Evolutionary conservation across 2,797 vertebrate genomes (phyloP), one percentile per base, ranked within the genome.

Genomic region (Rallus crepitans): DNA sequence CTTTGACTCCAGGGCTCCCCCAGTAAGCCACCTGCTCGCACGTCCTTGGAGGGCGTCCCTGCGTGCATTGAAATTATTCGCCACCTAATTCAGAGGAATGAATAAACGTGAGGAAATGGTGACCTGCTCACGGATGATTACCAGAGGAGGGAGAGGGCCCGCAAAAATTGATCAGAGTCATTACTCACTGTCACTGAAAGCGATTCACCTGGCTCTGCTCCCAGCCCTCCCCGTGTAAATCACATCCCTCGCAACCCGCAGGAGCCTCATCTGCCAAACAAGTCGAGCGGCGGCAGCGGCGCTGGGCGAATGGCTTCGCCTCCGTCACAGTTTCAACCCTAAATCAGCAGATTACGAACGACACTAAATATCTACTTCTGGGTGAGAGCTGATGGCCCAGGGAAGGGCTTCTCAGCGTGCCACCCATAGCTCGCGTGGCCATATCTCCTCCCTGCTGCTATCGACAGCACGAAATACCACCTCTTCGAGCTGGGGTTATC

Each of bases 111-210:
- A 93, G 65, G 76, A 89, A 89, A 94, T 18, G 7, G 9, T 33
- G 82, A 81, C 59, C 69, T 52, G 15, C 79, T 81, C 17, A 3
- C 15, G 47, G 42, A 10, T 3, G 21, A 78, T 86, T 81, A 75
- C 55, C 61, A 82, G 83, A 56, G 57, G 55, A 88, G 52, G 53
- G 30, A 59, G 37, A 82, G 23, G 42, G 13, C 47, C 20, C 3
- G 7, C 48, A 39, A 37, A 45, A 72, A 84, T 24, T 35, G 55
- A 72, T 63, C 6, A 19, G 63, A 71, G 55, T 45, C 73, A 76
- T 90, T 89, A 57, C 73, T 93, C 89, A 30, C 33, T 88, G 85
- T 35, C 87, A 53, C 45, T 31, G 78, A 14, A 64, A 69, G 76
- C 63, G 2, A 68, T 42, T 88, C 82, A 31, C 82, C 82, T 64